A percentile compares a stretch with the other conserved stretches of the same genome.
Conservation (phyloP, 2,113 vertebrate genomes). For the Ciconia stormi region DNA sequence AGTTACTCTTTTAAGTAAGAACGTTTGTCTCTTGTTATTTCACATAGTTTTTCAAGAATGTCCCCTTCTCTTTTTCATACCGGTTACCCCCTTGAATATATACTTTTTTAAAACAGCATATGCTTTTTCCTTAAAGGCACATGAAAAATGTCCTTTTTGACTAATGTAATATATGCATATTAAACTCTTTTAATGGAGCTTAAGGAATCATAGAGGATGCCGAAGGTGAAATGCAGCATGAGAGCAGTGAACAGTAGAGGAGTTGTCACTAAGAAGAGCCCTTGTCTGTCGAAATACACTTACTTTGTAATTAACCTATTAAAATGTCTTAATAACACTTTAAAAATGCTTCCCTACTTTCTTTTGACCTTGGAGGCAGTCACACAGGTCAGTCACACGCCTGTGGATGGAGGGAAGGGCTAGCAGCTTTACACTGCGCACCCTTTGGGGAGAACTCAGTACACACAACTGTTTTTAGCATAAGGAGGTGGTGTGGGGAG, state of each 20-base stretch:
- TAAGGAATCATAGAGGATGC: neutral
- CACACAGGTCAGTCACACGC: neutral
- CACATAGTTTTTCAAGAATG: neutral
- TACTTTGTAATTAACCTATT: conserved; percentile 25
- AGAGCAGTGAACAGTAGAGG: neutral
- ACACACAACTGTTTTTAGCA: neutral
- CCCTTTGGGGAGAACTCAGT: neutral
- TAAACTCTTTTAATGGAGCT: neutral
- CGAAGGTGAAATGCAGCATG: neutral
- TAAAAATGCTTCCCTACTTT: conserved; percentile 21
- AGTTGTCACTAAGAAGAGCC: neutral
- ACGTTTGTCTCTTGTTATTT: neutral
- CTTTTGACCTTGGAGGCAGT: conserved; percentile 19
- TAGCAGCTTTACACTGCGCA: neutral
- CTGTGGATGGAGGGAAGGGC: neutral
- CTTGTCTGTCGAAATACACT: neutral
- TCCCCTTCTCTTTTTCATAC: neutral
- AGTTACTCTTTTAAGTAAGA: neutral
- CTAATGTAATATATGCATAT: neutral
- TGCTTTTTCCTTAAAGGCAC: neutral
- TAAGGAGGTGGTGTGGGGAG: neutral
- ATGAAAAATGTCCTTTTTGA: neutral
- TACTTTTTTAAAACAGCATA: neutral
- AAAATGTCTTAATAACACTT: conserved; percentile 16
- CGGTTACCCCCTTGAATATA: neutral